These are phyloP conservation scores for Aleiodes testaceus DNA, from an alignment of 2,888 invertebrate species.

Conservation along the genomic window DNA sequence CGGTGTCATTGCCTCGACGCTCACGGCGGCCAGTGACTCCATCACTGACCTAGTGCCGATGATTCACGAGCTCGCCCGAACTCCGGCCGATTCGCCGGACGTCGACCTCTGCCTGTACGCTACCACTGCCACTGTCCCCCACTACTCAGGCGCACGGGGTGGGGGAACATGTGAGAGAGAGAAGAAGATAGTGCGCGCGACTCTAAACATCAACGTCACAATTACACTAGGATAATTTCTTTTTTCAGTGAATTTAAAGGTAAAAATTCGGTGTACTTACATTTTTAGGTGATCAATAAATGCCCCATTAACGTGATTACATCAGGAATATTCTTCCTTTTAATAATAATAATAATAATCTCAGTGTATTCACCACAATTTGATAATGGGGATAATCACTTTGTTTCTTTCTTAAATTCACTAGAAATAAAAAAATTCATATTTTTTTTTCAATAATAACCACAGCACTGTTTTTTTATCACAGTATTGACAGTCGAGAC, in stretches of 20 bases:
- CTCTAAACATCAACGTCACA: slow-evolving; percentile 22
- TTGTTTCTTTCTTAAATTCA: neutral
- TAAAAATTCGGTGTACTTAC: slow-evolving; percentile 59
- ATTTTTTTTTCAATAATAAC: neutral
- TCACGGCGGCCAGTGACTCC: slow-evolving; percentile 73
- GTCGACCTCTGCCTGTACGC: slow-evolving; percentile 51
- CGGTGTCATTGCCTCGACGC: slow-evolving; percentile 73
- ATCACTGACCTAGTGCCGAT: slow-evolving; percentile 74
- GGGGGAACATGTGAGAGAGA: too few relatives aligned
- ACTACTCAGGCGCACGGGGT: neutral
- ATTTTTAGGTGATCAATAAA: slow-evolving; percentile 72
- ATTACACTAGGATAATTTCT: neutral
- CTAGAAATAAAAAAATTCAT: neutral
- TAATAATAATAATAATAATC: too few relatives aligned
- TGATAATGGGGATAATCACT: too few relatives aligned
- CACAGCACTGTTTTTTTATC: slow-evolving; percentile 18
- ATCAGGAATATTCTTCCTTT: neutral
- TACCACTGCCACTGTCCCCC: slow-evolving; percentile 26
- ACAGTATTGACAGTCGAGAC: slow-evolving; percentile 12
- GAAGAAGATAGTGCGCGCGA: neutral
- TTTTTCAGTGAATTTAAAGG: too few relatives aligned
- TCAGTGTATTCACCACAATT: too few relatives aligned
- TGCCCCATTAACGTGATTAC: slow-evolving; percentile 68
- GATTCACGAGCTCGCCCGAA: slow-evolving; percentile 63
- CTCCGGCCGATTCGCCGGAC: slow-evolving; percentile 66